Evolutionary conservation across 1,140 invertebrate genomes (phyloP), one percentile per base, ranked within the genome.

Genomic region (Lepidotrigona ventralis): DNA sequence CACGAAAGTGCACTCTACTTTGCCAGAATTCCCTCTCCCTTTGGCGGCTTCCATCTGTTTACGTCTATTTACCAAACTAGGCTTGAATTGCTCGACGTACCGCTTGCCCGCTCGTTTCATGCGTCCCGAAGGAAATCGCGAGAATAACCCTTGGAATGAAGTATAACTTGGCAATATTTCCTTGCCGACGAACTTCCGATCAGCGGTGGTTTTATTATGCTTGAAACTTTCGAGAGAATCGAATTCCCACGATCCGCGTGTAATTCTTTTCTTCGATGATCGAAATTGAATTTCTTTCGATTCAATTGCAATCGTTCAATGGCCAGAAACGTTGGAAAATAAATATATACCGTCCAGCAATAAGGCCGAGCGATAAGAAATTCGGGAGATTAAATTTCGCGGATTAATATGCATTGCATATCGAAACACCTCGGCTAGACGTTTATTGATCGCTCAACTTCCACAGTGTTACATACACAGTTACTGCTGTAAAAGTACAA

Each of bases 1-100:
- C 81, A 78, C 53, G 81, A 70, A 83, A 78, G 81, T 78, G 81
- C 81, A 83, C 81, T 83, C 74, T 26, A 63, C 58, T 60, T 78
- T 46, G 74, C 29, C 56, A 63, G 66, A 77, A 83, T 83, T 83
- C 54, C 74, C 66, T 60, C 63, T 39, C 53, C 33, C 53, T 8
- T 68, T 33, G 23, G 60, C 51, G n/a, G 39, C 66, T 78, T 70
- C 63, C 64, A 60, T 78, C 73, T 77, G 74, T 77, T 78, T 83
- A 78, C 23, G 74, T 77, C 74, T 78, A 83, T 76, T 78, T 78
- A 60, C 74, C 60, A 70, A 78, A 74, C 81, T 70, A 78, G 74
- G 74, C 74, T 83, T 26, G 74, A 78, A 78, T 83, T 46, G 39
- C 66, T 53, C 66, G 29, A 83, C 64, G 74, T 70, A 29, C 33